Conservation (phyloP, 2,113 vertebrate species). For the Numenius arquata region DNA sequence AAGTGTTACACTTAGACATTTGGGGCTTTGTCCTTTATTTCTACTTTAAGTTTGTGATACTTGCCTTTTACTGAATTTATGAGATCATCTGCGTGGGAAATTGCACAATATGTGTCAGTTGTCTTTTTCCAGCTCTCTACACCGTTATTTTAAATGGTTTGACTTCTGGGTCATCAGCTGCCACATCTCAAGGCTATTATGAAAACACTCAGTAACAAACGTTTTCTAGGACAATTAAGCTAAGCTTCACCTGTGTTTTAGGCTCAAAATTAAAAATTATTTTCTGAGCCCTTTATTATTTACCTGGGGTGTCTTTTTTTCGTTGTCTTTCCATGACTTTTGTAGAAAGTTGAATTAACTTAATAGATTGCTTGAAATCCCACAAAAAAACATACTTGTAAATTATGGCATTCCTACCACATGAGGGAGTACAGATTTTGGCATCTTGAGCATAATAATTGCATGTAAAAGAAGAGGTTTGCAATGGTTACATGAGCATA, state of each 20-base stretch:
- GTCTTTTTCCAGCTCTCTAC: not conserved
- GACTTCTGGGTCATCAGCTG: not conserved
- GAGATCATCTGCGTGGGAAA: not conserved
- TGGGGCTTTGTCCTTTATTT: not conserved
- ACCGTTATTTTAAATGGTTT: not conserved
- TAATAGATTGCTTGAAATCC: not conserved
- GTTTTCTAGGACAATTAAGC: not conserved
- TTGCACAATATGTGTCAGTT: not conserved
- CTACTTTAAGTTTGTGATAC: not conserved
- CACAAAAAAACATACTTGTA: not conserved
- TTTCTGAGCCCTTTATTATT: not conserved
- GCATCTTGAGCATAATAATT: not conserved
- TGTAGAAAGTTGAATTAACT: not conserved
- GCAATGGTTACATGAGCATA: not conserved
- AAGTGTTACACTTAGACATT: not conserved
- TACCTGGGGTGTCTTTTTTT: not conserved
- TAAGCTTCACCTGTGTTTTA: not conserved
- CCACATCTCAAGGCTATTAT: not conserved
- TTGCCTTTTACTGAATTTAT: not conserved
- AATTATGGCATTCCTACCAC: not conserved
- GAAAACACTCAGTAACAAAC: not conserved
- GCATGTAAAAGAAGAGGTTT: not conserved
- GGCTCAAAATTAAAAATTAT: not conserved
- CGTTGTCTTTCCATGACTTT: not conserved
- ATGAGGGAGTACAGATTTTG: not conserved